Evolutionary conservation across 37 sponge, comb jelly and placozoan genomes (phyloP).

Genomic region (Trichoplax adhaerens): DNA sequence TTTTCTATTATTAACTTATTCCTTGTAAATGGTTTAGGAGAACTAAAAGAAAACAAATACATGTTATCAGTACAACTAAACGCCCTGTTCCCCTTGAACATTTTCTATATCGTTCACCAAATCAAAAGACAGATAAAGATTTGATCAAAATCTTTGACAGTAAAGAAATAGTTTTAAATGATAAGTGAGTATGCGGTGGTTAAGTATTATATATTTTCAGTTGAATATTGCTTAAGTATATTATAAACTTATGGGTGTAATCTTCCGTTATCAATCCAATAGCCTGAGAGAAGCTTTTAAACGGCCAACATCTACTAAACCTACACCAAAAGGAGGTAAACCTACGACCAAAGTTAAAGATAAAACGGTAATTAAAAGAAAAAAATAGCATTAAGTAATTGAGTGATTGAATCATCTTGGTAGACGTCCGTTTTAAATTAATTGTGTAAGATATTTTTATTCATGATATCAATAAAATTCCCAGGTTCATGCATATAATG

Average conservation of each 20-base stretch:
- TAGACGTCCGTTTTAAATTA: not conserved
- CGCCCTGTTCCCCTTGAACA: slow-evolving; percentile 93
- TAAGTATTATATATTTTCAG: not conserved
- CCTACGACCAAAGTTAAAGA: not conserved
- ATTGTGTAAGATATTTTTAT: not conserved
- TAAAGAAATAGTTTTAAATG: slow-evolving; percentile 26
- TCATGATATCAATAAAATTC: no score
- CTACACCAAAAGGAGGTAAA: no score
- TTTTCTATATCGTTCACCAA: slow-evolving; percentile 87
- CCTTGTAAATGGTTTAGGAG: slow-evolving; percentile 17
- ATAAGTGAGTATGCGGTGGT: slow-evolving; percentile 6
- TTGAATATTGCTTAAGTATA: no score
- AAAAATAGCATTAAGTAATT: not conserved
- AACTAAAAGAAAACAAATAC: slow-evolving; percentile 72
- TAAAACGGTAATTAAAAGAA: not conserved
- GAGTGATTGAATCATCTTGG: slow-evolving; percentile 5
- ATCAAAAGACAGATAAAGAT: slow-evolving; percentile 72
- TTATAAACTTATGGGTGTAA: no score
- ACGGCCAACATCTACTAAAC: no score
- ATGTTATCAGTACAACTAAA: slow-evolving; percentile 78
- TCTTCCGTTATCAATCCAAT: no score
- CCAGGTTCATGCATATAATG: no score
- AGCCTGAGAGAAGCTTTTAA: no score
- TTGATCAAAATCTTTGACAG: slow-evolving; percentile 69
- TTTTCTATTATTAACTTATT: not conserved